Conservation (phyloP, 2,113 vertebrate species). For the Podiceps cristatus region DNA sequence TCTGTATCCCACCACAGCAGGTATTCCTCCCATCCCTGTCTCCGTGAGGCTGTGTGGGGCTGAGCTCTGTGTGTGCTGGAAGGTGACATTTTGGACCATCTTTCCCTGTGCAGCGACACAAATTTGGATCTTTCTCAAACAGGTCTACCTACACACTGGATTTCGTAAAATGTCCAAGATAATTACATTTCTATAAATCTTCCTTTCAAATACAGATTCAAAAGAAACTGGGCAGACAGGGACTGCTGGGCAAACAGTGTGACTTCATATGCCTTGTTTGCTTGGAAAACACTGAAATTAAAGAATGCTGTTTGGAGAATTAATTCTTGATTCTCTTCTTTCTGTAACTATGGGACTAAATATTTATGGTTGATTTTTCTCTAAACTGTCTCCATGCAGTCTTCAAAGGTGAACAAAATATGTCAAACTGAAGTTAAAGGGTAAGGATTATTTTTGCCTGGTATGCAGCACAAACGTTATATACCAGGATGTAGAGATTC, state of each 20-base stretch:
- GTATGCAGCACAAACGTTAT: not conserved
- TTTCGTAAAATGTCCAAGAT: not conserved
- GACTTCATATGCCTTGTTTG: not conserved
- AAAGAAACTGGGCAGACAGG: not conserved
- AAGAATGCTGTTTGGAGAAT: not conserved
- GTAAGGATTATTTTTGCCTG: not conserved
- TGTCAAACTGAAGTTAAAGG: not conserved
- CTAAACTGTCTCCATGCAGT: not conserved
- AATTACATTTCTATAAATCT: not conserved
- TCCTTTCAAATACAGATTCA: not conserved
- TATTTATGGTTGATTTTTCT: not conserved
- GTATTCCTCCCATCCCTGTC: not conserved
- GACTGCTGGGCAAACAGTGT: not conserved
- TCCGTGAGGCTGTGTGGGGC: not conserved
- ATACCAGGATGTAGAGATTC: not conserved
- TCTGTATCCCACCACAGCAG: rapidly evolving
- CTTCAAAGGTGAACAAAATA: not conserved
- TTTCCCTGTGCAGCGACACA: not conserved
- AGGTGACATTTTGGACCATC: not conserved
- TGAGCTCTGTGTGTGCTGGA: not conserved
- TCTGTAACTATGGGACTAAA: not conserved
- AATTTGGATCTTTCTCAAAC: not conserved
- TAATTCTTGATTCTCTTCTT: not conserved
- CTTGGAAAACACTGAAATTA: not conserved
- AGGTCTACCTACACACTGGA: not conserved